These are phyloP conservation scores for Platyscapa corneri DNA, from an alignment of 1,140 invertebrate species.

Conservation along the genomic window DNA sequence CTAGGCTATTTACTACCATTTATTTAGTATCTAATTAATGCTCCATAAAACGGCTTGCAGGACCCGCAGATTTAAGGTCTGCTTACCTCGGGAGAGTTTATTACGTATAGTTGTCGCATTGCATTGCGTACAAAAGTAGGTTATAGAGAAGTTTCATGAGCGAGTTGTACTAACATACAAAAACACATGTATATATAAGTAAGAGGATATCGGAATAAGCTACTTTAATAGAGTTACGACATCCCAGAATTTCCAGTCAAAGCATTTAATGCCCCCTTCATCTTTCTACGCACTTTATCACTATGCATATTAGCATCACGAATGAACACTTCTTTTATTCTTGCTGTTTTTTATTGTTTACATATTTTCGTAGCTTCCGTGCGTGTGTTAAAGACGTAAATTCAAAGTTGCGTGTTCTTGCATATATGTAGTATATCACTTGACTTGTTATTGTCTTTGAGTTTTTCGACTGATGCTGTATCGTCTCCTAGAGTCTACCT, in stretches of 20 bases:
- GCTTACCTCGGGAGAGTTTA: background rate
- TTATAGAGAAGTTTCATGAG: background rate
- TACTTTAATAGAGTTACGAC: background rate
- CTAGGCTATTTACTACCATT: background rate
- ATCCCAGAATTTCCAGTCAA: background rate
- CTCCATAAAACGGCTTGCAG: background rate
- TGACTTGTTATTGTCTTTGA: background rate
- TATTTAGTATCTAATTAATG: background rate
- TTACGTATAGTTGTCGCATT: background rate
- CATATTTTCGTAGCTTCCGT: background rate
- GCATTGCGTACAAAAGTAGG: background rate
- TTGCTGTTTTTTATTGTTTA: background rate
- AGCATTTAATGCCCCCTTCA: background rate
- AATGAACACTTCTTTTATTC: background rate
- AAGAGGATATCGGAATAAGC: background rate
- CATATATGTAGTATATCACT: background rate
- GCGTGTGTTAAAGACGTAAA: background rate
- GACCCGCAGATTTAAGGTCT: background rate
- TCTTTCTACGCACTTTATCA: background rate
- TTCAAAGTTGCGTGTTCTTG: background rate
- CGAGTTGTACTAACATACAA: background rate
- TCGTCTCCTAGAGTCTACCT: background rate
- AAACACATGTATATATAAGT: background rate
- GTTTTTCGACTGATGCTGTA: background rate
- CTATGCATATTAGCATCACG: too few relatives aligned